Evolutionary conservation across 2,113 vertebrate species (phyloP), one percentile per base, ranked within the genome.

Genomic region (Jaculus jaculus): DNA sequence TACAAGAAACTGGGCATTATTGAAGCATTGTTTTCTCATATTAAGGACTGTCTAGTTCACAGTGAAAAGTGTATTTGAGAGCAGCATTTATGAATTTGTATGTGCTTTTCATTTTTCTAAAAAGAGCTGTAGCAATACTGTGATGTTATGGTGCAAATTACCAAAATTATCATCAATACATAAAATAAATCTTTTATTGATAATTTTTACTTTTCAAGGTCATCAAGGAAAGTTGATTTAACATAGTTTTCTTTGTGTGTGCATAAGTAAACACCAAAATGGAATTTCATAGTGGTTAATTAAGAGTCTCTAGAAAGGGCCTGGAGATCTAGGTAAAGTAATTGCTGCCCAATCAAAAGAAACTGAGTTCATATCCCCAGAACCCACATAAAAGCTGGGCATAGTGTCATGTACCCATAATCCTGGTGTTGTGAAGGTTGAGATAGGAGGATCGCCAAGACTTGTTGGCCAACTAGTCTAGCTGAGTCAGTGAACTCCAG

Each of bases 31-130:
- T 68, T 34, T 83, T 28, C 61, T 92, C 28, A 54, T 18, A 63
- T 65, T 65, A 39, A 2, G 74, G 1, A 90, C 8, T 90, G 60
- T 88, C 13, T 88, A 39, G 71, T 90, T 90, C 39, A 93, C 7
- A 90, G 28, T 77, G 54, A 86, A 83, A 96, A 95, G 63, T 68
- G 54, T 87, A 42, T 81, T 93, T 86, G 15, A 85, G 61, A 75
- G 18, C 5, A 82, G 17, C 18, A 73, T 86, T 93, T 94, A 82
- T 32, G 42, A 92, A 73, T 87, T 86, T 88, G 42, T 75, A 92
- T 7, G 8, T 93, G 10, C 6, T 71, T 73, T 84, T 51, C 34
- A 37, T 91, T 94, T 84, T 94, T 91, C 71, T 58, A 60, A 61
- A 73, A 72, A 66, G 17, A 93, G 0, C 21, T 30, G 66, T 77